A percentile compares a stretch with the other conserved stretches of the same genome.
These are phyloP conservation scores for Periphyllus acericola DNA, from an alignment of 2,888 invertebrate species.

Conservation along the genomic window DNA sequence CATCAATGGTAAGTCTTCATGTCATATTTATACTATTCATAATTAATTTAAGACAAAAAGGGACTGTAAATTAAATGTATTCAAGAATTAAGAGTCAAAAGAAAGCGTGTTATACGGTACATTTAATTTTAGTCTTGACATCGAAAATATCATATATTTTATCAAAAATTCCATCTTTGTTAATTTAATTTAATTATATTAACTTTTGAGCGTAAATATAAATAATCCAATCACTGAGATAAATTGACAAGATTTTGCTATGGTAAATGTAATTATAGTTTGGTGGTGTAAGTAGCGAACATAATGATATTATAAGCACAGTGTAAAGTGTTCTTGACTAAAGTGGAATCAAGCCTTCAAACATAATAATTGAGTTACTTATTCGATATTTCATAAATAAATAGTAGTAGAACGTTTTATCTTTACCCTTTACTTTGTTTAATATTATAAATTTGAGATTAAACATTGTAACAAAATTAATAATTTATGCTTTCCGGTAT, in stretches of 20 bases:
- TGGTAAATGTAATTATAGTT: constrained; percentile 19
- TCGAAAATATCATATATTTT: background rate
- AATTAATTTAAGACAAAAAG: background rate
- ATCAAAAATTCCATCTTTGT: background rate
- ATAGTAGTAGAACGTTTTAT: background rate
- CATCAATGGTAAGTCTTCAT: constrained; percentile 44
- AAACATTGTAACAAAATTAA: too few species aligned
- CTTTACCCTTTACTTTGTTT: background rate
- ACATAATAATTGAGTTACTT: constrained; percentile 1
- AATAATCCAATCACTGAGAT: constrained; percentile 18
- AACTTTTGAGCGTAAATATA: background rate
- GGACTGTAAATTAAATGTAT: background rate
- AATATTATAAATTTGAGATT: background rate
- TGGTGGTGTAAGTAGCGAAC: background rate
- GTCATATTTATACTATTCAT: background rate
- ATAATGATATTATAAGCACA: constrained; percentile 13
- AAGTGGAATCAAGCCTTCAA: background rate
- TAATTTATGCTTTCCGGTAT: too few species aligned
- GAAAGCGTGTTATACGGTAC: background rate
- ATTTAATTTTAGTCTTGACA: background rate
- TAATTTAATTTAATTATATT: background rate
- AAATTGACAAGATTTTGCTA: background rate
- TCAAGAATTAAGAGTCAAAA: background rate
- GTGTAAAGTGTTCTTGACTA: constrained; percentile 2
- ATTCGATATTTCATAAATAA: background rate